Evolutionary conservation across 2,113 vertebrate genomes (phyloP).

Genomic region (Xenopus borealis): DNA sequence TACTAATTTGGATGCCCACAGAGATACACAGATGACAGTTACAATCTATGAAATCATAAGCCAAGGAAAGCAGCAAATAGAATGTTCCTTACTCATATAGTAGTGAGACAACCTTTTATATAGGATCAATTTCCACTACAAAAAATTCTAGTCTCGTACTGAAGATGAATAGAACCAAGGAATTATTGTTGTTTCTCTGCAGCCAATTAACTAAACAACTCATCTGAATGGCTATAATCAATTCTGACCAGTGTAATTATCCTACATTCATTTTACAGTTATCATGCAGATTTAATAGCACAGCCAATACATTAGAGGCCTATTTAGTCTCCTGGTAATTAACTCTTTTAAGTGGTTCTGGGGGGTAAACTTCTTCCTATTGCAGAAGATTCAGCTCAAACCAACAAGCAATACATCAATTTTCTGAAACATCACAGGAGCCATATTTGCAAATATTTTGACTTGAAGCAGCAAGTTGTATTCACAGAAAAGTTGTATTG

Average conservation of each 20-base stretch:
- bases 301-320: constrained; percentile 2
- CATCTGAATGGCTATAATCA: constrained; percentile 18
- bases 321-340: constrained; percentile 15
- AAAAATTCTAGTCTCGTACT: constrained; percentile 3
- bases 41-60: constrained; percentile 39
- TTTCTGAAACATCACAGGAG: too few relatives aligned
- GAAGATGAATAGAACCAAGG: neutral
- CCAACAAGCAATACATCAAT: neutral
- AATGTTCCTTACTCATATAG: neutral
- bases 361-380: neutral
- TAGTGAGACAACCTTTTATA: too few relatives aligned
- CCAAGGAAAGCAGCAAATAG: constrained; percentile 3
- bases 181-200: neutral
- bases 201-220: constrained; percentile 20
- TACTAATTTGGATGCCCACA: constrained; percentile 19
- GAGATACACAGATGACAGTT: constrained; percentile 37
- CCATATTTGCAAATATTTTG: too few relatives aligned
- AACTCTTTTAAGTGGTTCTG: constrained; percentile 10
- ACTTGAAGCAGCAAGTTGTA: too few relatives aligned
- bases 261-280: constrained; percentile 19
- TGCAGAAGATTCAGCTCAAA: neutral
- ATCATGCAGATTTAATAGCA: neutral
- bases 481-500: neutral
- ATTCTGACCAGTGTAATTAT: constrained; percentile 23
- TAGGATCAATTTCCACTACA: neutral